A percentile compares a stretch with the other conserved stretches of the same genome.
phyloP scores from a whole-genome alignment of 2,888 invertebrate genomes.

The Neoaliturus tenellus region DNA sequence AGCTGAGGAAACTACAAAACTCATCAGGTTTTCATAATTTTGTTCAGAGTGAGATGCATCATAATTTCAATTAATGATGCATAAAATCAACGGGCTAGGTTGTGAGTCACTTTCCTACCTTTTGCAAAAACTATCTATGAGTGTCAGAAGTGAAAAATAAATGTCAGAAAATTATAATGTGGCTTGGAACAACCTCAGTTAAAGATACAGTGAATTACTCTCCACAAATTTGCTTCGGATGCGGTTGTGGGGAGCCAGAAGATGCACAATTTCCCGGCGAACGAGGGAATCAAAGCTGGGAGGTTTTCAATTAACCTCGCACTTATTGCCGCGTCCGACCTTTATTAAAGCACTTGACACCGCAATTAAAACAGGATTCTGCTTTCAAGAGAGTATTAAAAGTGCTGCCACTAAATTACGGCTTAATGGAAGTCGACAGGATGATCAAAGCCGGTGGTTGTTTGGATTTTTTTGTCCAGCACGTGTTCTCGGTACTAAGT shows the following conservation, averaged over 20 bases:
- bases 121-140: no score
- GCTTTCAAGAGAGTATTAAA: slow-evolving; percentile 27
- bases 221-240: not conserved
- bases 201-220: no score
- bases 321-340: slow-evolving; percentile 21
- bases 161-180: no score
- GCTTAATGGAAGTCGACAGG: slow-evolving; percentile 24
- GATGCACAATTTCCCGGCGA: not conserved
- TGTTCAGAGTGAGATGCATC: no score
- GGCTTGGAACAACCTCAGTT: no score
- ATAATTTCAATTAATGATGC: no score
- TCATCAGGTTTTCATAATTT: no score
- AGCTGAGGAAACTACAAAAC: no score
- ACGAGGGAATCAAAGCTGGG: not conserved
- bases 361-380: slow-evolving; percentile 35
- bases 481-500: not conserved
- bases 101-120: no score
- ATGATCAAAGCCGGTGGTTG: slow-evolving; percentile 1
- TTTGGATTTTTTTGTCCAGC: not conserved
- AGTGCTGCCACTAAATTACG: slow-evolving; percentile 28
- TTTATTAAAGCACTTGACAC: slow-evolving; percentile 30
- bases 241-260: not conserved
- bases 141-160: no score
- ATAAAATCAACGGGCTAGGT: no score
- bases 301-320: slow-evolving; percentile 27